phyloP scores from a whole-genome alignment of 2,888 invertebrate species.

The Eristalis intricaria region DNA sequence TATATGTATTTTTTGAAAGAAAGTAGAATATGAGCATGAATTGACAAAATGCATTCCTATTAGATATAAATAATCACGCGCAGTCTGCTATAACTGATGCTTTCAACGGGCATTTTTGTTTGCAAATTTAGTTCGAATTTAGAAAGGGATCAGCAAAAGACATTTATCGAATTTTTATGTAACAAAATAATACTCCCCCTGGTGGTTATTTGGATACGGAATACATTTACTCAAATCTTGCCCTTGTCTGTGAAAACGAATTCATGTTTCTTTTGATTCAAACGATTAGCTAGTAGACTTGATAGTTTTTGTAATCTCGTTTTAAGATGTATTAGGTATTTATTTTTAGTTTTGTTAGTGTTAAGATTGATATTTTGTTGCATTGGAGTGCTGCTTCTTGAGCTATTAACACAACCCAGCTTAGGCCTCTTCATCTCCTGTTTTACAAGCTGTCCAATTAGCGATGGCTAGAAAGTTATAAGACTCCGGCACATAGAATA shows the following conservation, averaged over 20 bases:
- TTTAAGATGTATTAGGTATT: neutral
- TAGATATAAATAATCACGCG: slow-evolving; percentile 16
- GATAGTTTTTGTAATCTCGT: neutral
- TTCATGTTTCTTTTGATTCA: neutral
- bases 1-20: neutral
- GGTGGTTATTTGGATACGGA: too few species aligned
- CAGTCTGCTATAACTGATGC: neutral
- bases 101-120: neutral
- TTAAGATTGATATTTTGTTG: neutral
- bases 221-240: neutral
- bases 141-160: neutral
- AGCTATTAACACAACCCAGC: too few species aligned
- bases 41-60: slow-evolving; percentile 34
- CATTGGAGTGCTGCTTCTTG: too few species aligned
- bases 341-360: neutral
- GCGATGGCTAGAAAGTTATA: too few species aligned
- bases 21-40: neutral
- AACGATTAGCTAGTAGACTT: neutral
- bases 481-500: too few species aligned
- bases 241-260: neutral
- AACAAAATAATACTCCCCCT: neutral
- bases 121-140: neutral
- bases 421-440: too few species aligned
- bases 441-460: too few species aligned
- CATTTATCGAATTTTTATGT: neutral